Evolutionary conservation across 1,140 invertebrate genomes (phyloP).

Genomic region (Apis mellifera): DNA sequence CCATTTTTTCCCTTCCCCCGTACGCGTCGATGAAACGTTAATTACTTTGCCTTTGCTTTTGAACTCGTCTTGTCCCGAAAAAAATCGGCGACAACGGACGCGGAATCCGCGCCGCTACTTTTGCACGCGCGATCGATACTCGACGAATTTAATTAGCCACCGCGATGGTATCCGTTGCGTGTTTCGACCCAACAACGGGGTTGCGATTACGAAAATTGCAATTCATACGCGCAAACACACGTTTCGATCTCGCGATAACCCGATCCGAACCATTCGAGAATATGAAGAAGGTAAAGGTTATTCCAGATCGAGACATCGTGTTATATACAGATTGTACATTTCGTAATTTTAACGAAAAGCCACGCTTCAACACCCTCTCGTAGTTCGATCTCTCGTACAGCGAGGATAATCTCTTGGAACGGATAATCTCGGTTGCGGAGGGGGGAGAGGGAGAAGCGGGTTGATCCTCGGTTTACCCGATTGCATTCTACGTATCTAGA

Average conservation of each 20-base stretch:
- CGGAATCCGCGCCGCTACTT: too few relatives aligned
- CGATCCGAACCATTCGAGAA: too few relatives aligned
- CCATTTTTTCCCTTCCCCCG: too few relatives aligned
- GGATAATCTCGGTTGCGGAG: not conserved
- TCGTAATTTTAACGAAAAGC: constrained; percentile 11
- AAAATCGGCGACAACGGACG: not conserved
- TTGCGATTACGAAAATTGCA: constrained; percentile 30
- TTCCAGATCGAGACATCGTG: constrained; percentile 7
- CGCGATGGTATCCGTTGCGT: not conserved
- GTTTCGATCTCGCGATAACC: not conserved
- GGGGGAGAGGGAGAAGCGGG: too few relatives aligned
- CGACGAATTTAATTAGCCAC: constrained; percentile 30
- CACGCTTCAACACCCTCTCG: not conserved
- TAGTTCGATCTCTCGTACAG: not conserved
- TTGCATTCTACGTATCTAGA: too few relatives aligned
- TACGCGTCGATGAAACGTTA: constrained; percentile 5
- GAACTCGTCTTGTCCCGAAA: not conserved
- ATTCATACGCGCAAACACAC: constrained; percentile 17
- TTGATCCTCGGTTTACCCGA: too few relatives aligned
- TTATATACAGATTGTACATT: too few relatives aligned
- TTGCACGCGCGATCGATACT: constrained; percentile 20
- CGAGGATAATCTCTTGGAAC: constrained; percentile 3
- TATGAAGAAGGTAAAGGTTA: constrained; percentile 26
- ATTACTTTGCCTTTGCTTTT: not conserved
- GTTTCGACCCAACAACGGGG: not conserved